These are phyloP conservation scores for Epizoanthus rinbou DNA, from an alignment of 92 coral and sea anemone genomes.

Conservation along the genomic window DNA sequence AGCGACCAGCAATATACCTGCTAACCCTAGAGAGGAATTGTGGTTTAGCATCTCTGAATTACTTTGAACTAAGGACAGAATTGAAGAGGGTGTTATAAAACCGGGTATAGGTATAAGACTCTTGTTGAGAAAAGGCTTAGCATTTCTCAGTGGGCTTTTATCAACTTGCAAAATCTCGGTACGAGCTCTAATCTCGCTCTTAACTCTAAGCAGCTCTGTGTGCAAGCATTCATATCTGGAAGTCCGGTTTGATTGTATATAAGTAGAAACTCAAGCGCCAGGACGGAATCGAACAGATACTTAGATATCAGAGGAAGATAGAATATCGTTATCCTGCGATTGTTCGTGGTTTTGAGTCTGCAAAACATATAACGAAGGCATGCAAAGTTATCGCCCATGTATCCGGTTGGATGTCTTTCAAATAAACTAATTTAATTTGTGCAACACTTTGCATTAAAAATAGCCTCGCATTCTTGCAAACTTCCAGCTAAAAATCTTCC, in stretches of 20 bases:
- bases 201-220: too few species aligned
- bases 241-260: too few species aligned
- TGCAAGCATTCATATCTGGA: too few species aligned
- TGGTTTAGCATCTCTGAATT: neutral
- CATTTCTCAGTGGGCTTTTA: too few species aligned
- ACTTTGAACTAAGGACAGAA: conserved; percentile 1
- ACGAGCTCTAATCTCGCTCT: neutral
- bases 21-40: neutral
- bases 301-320: neutral
- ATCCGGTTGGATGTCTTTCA: conserved; percentile 45
- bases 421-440: conserved; percentile 34
- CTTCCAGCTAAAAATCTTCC: neutral
- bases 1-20: neutral
- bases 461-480: neutral
- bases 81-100: conserved; percentile 13
- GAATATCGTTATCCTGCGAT: conserved; percentile 12
- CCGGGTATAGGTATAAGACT: neutral
- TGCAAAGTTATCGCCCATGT: conserved; percentile 24
- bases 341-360: conserved; percentile 31
- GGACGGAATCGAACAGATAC: neutral
- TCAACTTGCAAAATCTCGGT: too few species aligned
- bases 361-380: conserved; percentile 34
- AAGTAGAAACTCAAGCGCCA: neutral
- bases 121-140: neutral
- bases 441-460: conserved; percentile 29